Evolutionary conservation across 2,797 vertebrate species (phyloP), one percentile per base, ranked within the genome.

Genomic region (Diplodus puntazzo): DNA sequence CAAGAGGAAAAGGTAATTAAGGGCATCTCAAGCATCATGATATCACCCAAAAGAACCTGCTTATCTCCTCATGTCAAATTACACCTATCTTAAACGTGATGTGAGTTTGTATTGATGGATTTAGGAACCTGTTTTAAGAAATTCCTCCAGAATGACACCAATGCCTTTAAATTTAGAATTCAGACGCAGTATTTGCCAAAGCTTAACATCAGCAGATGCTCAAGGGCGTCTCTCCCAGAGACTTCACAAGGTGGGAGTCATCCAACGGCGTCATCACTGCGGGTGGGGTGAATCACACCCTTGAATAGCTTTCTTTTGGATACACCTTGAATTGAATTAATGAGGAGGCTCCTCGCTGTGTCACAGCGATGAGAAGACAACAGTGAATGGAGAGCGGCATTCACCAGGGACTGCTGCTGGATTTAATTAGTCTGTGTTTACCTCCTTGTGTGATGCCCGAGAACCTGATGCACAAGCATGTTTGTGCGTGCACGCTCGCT

Each of bases 341-440:
- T 86, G 85, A 91, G 85, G 66, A 87, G 86, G 74, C 69, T 66
- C 77, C 87, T 84, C 25, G 69, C 83, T 70, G 88, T 49, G 81
- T 82, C 75, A 78, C 73, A 69, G 85, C 42, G 14, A 89, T 49
- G 85, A 87, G 83, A 71, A 81, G 89, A 84, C 85, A 87, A 75
- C 75, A 65, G 72, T 71, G 72, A 89, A 88, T 49, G 80, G 82
- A 87, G 84, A 89, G 68, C 10, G 0, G 49, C 62, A 50, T 83
- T 89, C 93, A 83, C 78, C 34, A 10, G 92, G 84, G 83, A 87
- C 73, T 54, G 62, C 76, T 67, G 80, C 77, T 67, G 85, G 86
- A 92, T 92, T 90, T 92, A 94, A 95, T 95, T 92, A 93, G 92
- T 88, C 66, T 79, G 69, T 89, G 87, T 92, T 93, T 92, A 87